These are phyloP conservation scores for Neogobius melanostomus DNA, from an alignment of 2,113 vertebrate species.

Conservation along the genomic window DNA sequence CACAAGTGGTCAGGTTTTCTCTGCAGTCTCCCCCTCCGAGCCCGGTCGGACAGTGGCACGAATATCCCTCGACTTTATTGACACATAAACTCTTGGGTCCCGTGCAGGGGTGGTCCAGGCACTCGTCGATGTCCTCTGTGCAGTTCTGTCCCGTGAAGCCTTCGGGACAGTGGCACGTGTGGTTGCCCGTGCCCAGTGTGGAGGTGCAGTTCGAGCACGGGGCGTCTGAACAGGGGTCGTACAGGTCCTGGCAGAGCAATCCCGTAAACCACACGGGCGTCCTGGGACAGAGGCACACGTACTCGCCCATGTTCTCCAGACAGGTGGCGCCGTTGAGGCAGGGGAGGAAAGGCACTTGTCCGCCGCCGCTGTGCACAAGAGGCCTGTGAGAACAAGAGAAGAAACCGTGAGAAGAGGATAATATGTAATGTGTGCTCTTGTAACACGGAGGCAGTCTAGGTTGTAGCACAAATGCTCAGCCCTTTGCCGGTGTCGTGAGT, in stretches of 20 bases:
- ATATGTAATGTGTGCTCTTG: background rate
- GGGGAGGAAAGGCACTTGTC: slow-evolving; percentile 77
- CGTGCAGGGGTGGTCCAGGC: slow-evolving; percentile 77
- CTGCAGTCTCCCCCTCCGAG: slow-evolving; percentile 69
- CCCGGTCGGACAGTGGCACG: slow-evolving; percentile 78
- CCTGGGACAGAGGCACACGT: slow-evolving; percentile 77
- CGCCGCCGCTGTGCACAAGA: slow-evolving; percentile 68
- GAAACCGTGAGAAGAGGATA: background rate
- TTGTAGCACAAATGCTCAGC: too few relatives aligned
- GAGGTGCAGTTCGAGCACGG: slow-evolving; percentile 64
- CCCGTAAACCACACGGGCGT: slow-evolving; percentile 72
- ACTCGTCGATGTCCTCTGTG: slow-evolving; percentile 60
- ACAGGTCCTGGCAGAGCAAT: slow-evolving; percentile 75
- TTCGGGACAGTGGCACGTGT: slow-evolving; percentile 74
- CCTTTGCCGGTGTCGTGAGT: too few relatives aligned
- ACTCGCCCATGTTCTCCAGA: slow-evolving; percentile 64
- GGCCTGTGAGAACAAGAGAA: slow-evolving; percentile 46
- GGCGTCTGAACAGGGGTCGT: slow-evolving; percentile 73
- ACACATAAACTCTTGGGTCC: slow-evolving; percentile 68
- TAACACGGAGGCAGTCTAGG: background rate
- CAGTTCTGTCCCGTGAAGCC: slow-evolving; percentile 72
- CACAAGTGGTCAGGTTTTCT: slow-evolving; percentile 64
- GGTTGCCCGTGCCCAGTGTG: slow-evolving; percentile 59
- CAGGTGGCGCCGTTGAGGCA: slow-evolving; percentile 85
- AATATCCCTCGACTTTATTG: slow-evolving; percentile 56